Evolutionary conservation across 2,888 invertebrate species (phyloP), one percentile per base, ranked within the genome.

Genomic region (Podabrus alpinus): DNA sequence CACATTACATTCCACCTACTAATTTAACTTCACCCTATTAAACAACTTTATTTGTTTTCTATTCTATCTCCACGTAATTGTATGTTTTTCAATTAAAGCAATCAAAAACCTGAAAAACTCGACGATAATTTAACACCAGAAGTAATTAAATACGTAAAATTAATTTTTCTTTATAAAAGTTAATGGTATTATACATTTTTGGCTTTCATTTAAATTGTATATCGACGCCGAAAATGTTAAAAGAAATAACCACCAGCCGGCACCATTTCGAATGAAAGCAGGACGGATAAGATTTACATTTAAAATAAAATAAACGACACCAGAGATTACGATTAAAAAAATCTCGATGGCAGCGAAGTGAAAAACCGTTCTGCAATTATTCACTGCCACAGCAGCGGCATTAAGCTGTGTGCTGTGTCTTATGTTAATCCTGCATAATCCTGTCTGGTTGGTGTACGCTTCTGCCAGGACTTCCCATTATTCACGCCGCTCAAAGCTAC

Each of bases 381-480:
- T 87, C 87, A 87, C 84, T 86, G 86, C 87, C 87, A 86, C 79
- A 82, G 84, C 83, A 85, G 86, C 84, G 73, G 72, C 68, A 85
- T 83, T 86, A 87, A 87, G 86, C 87, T 83, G 83, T 82, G 82
- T 82, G 86, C 86, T 86, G 87, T 87, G 86, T 87, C 87, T 87
- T 87, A 87, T 87, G 87, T 87, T 87, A 87, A 87, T 87, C 87
- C 84, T 82, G 85, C 82, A 84, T 87, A 87, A 87, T 87, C 86
- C 86, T 84, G 85, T 85, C 85, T 85, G 85, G 85, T 84, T 84
- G 84, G 84, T 84, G 85, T 84, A 84, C 85, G 86, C 85, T 85
- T 81, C 84, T 84, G 84, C 84, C 83, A 83, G 84, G 83, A 84
- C 83, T 79, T 77, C 79, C 85, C 85, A 86, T 86, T 86, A 86